Percentiles rank a stretch among this genome's conserved stretches.
Conservation (phyloP, 1,140 invertebrate genomes). For the Scaptomyza hsui region DNA sequence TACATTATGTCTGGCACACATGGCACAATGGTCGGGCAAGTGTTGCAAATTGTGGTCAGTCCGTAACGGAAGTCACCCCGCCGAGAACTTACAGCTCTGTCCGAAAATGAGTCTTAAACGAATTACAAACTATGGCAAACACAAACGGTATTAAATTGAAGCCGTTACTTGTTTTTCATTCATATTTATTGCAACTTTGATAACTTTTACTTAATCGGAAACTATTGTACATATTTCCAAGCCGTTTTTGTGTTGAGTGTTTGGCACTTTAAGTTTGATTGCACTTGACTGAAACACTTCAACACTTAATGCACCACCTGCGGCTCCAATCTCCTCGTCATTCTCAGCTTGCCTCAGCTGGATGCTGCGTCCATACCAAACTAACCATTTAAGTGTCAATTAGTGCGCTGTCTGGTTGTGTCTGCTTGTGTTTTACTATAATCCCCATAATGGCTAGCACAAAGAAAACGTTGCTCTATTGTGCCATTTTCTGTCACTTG, state of each 20-base stretch:
- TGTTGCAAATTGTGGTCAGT: conserved; percentile 24
- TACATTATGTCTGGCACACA: conserved; percentile 7
- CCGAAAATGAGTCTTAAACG: background rate
- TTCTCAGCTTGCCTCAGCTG: conserved; percentile 3
- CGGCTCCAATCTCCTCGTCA: conserved; percentile 2
- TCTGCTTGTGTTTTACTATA: background rate
- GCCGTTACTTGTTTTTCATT: background rate
- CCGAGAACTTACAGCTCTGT: background rate
- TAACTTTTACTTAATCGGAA: conserved; percentile 8
- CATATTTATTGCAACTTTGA: background rate
- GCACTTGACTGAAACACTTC: conserved; percentile 24
- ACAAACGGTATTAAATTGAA: too few species aligned
- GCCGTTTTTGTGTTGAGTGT: conserved; percentile 8
- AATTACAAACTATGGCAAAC: background rate
- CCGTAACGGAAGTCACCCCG: conserved; percentile 1
- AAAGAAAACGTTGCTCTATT: too few species aligned
- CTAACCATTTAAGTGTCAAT: conserved; percentile 18
- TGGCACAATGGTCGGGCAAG: conserved; percentile 13
- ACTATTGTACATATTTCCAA: conserved; percentile 46
- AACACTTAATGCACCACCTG: conserved; percentile 19
- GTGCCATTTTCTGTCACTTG: too few species aligned
- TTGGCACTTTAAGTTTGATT: conserved; percentile 17
- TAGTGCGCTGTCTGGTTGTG: background rate
- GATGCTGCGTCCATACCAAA: background rate
- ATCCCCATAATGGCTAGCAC: too few species aligned